Percentiles rank a stretch among this genome's conserved stretches.
Conservation (phyloP, 2,113 vertebrate species). For the Sus scrofa region T2T-Sscrofa CM000814.6:96868001-96868500, state of each 20-base stretch:
- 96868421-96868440: neutral
- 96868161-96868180: neutral
- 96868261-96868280: neutral
- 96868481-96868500: neutral
- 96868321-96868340: neutral
- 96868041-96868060: neutral
- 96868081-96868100: neutral
- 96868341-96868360: neutral
- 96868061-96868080: neutral
- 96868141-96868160: neutral
- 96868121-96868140: neutral
- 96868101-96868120: neutral
- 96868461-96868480: neutral
- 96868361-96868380: neutral
- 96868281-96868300: neutral
- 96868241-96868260: neutral
- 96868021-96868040: neutral
- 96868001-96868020: no score
- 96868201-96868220: neutral
- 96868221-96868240: neutral
- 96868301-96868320: neutral
- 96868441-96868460: neutral
- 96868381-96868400: neutral
- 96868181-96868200: neutral
- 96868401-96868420: neutral